Evolutionary conservation across 2,113 vertebrate genomes (phyloP).

Genomic region (Hystrix cristata): DNA sequence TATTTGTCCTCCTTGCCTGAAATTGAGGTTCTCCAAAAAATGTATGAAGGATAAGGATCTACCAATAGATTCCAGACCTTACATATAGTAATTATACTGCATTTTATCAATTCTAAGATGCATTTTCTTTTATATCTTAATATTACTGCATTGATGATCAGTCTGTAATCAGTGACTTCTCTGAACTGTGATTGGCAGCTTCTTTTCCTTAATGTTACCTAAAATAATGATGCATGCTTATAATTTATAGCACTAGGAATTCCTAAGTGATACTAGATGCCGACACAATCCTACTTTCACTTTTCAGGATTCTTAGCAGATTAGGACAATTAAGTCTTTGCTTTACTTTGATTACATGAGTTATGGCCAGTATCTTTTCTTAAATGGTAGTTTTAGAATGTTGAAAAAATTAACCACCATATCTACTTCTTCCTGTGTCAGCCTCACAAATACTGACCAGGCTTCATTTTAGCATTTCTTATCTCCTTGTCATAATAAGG

Average conservation of each 20-base stretch:
- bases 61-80: neutral
- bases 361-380: neutral
- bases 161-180: neutral
- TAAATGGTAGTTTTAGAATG: neutral
- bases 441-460: neutral
- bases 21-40: neutral
- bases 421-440: neutral
- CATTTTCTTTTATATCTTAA: neutral
- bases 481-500: neutral
- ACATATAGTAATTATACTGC: neutral
- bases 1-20: neutral
- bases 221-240: neutral
- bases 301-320: neutral
- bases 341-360: neutral
- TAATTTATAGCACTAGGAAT: neutral
- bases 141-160: neutral
- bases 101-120: neutral
- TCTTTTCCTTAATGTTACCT: constrained; percentile 9
- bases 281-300: neutral
- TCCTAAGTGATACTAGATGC: neutral
- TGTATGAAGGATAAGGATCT: neutral
- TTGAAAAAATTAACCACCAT: neutral
- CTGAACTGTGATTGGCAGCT: neutral
- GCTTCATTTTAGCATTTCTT: constrained; percentile 26
- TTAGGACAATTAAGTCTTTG: neutral